These are phyloP conservation scores for Trypoxylon attenuatum DNA, from an alignment of 2,888 invertebrate species.

Conservation along the genomic window DNA sequence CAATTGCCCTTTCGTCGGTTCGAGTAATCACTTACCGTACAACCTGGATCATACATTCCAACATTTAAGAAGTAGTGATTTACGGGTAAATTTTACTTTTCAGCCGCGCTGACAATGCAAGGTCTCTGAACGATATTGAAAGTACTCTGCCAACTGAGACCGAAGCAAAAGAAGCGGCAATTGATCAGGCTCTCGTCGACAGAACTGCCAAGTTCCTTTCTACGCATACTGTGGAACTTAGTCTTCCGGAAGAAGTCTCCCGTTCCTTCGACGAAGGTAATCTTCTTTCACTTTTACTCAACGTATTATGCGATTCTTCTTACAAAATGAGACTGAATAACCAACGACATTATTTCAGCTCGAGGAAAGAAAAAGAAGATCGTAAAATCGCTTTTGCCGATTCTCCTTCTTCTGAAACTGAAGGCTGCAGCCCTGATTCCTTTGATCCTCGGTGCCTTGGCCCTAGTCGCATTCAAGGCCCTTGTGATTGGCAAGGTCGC, in stretches of 20 bases:
- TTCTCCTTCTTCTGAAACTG: slow-evolving; percentile 85
- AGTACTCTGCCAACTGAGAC: slow-evolving; percentile 81
- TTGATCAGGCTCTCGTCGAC: slow-evolving; percentile 84
- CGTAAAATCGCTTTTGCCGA: slow-evolving; percentile 84
- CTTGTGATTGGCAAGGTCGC: slow-evolving; percentile 89
- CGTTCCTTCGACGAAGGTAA: slow-evolving; percentile 90
- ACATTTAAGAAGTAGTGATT: background rate
- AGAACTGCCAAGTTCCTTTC: slow-evolving; percentile 85
- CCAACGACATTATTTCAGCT: slow-evolving; percentile 60
- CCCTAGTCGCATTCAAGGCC: slow-evolving; percentile 89
- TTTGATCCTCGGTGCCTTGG: slow-evolving; percentile 84
- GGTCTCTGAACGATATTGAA: slow-evolving; percentile 80
- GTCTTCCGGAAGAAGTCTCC: slow-evolving; percentile 86
- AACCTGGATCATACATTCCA: too few relatives aligned
- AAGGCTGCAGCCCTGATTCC: slow-evolving; percentile 88
- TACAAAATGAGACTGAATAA: too few relatives aligned
- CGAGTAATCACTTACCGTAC: too few relatives aligned
- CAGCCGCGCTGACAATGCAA: slow-evolving; percentile 75
- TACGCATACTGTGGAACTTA: slow-evolving; percentile 87
- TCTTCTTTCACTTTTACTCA: background rate
- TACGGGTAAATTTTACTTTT: slow-evolving; percentile 27
- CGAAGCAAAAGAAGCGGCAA: slow-evolving; percentile 82
- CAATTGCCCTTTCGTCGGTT: too few relatives aligned
- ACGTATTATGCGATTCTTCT: background rate
- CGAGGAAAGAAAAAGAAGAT: slow-evolving; percentile 88